Evolutionary conservation across 2,113 vertebrate species (phyloP).

Genomic region (Cisticola juncidis): DNA sequence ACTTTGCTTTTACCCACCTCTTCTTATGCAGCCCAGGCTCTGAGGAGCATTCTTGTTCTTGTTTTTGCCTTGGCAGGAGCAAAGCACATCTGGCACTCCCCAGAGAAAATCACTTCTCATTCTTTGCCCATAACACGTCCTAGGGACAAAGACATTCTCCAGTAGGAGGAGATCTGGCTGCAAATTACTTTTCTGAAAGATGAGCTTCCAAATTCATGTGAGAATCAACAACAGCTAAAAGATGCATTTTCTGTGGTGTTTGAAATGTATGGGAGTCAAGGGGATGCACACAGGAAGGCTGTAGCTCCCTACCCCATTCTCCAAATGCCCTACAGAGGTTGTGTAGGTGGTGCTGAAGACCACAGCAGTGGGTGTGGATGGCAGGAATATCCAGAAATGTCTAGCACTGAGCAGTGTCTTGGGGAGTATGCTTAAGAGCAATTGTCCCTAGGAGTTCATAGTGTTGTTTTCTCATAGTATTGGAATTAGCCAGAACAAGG

Average conservation of each 20-base stretch:
- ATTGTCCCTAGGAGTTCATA: neutral
- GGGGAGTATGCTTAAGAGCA: neutral
- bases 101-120: neutral
- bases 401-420: fast-evolving
- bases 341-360: neutral
- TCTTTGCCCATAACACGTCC: neutral
- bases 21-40: neutral
- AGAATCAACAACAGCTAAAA: neutral
- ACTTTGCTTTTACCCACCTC: neutral
- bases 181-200: neutral
- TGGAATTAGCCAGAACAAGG: neutral
- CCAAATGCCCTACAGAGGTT: neutral
- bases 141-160: neutral
- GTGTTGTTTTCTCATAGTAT: neutral
- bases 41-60: neutral
- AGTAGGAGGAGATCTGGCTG: neutral
- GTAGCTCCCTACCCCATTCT: neutral
- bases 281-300: neutral
- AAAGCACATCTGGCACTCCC: neutral
- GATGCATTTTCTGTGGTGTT: neutral
- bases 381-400: neutral
- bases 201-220: neutral
- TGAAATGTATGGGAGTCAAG: neutral
- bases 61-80: neutral
- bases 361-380: neutral